phyloP scores from a whole-genome alignment of 2,888 invertebrate genomes.

The Lepas anatifera region DNA sequence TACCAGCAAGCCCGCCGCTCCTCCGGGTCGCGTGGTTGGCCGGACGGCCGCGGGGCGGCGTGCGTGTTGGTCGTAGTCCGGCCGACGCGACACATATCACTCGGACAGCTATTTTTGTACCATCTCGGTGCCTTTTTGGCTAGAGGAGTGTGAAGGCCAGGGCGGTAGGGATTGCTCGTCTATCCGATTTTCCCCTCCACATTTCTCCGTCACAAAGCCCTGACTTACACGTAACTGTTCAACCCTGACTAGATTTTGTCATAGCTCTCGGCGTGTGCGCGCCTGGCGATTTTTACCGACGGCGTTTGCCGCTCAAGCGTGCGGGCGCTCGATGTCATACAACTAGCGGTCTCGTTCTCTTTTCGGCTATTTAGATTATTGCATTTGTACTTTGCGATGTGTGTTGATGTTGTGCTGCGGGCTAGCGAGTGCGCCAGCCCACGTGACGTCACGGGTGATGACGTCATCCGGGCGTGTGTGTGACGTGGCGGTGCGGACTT shows the following conservation, averaged over 20 bases:
- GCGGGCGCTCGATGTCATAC: no score
- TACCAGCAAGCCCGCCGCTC: neutral
- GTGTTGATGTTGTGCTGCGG: no score
- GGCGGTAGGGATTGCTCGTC: no score
- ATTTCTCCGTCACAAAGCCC: no score
- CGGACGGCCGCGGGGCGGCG: neutral
- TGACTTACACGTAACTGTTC: no score
- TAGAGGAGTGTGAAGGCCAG: neutral
- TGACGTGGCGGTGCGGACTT: neutral
- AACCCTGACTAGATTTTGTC: neutral
- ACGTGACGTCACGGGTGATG: neutral
- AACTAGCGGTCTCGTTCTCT: neutral
- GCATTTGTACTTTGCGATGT: conserved; percentile 3
- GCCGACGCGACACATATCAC: neutral
- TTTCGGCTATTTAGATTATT: conserved; percentile 1
- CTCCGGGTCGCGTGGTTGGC: neutral
- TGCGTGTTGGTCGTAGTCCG: neutral
- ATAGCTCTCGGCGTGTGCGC: neutral
- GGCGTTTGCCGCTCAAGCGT: no score
- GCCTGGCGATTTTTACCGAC: neutral
- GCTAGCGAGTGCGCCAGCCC: neutral
- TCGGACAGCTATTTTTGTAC: conserved; percentile 5
- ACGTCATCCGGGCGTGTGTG: neutral
- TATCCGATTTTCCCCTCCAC: no score
- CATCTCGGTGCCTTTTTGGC: conserved; percentile 7